Conservation (phyloP, 2,888 invertebrate species). For the Nephrotoma flavescens region DNA sequence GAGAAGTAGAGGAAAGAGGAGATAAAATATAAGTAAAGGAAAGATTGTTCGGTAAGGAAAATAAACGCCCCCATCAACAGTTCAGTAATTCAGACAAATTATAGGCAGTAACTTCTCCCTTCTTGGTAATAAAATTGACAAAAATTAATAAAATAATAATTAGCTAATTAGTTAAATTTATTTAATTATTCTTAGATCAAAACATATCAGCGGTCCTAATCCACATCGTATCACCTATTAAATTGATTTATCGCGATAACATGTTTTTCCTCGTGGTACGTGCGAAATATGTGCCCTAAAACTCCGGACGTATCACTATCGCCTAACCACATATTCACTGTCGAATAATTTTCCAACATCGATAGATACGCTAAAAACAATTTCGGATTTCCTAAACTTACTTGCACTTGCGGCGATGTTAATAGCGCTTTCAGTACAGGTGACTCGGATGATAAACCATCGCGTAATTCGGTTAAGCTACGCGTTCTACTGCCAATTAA, state of each 20-base stretch:
- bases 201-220: too few species aligned
- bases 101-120: too few species aligned
- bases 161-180: too few species aligned
- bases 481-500: slow-evolving; percentile 41
- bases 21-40: too few species aligned
- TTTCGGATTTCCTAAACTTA: slow-evolving; percentile 48
- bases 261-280: slow-evolving; percentile 47
- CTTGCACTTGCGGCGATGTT: slow-evolving; percentile 45
- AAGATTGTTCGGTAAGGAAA: too few species aligned
- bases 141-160: too few species aligned
- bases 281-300: slow-evolving; percentile 48
- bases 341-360: slow-evolving; percentile 47
- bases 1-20: too few species aligned
- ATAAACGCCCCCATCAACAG: too few species aligned
- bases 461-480: slow-evolving; percentile 38
- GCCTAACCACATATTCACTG: slow-evolving; percentile 46
- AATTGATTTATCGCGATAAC: slow-evolving; percentile 38
- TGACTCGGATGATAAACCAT: slow-evolving; percentile 43
- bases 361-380: slow-evolving; percentile 50
- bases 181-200: too few species aligned
- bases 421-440: slow-evolving; percentile 48
- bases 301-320: slow-evolving; percentile 53
- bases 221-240: not conserved
- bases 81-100: too few species aligned
- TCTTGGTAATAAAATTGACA: too few species aligned